Evolutionary conservation across 2,888 invertebrate species (phyloP).

Genomic region (Monochamus alternatus): DNA sequence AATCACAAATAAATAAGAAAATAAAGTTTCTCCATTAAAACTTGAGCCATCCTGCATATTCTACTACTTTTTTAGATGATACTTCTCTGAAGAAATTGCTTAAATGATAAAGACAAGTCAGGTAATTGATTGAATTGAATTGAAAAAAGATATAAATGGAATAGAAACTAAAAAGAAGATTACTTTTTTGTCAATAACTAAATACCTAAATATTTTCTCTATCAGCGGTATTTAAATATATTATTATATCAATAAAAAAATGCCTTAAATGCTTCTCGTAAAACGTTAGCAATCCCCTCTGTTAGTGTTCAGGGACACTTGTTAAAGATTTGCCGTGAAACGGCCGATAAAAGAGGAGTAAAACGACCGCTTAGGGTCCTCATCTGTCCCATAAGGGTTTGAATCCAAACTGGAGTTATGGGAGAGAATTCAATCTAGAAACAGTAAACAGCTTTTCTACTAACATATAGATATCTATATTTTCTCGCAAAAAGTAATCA

Average conservation of each 20-base stretch:
- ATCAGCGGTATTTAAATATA: no score
- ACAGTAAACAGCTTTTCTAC: constrained; percentile 54
- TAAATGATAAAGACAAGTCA: no score
- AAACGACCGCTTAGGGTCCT: constrained; percentile 67
- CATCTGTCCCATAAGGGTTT: constrained; percentile 66
- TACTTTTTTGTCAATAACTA: neutral
- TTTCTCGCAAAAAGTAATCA: constrained; percentile 22
- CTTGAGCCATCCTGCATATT: no score
- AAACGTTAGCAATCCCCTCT: constrained; percentile 67
- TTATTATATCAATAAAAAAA: no score
- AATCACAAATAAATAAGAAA: no score
- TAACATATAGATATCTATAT: constrained; percentile 33
- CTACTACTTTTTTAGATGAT: no score
- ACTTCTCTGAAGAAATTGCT: no score
- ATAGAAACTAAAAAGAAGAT: no score
- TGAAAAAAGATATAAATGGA: no score
- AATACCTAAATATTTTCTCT: no score
- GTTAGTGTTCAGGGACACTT: constrained; percentile 68
- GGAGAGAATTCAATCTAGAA: constrained; percentile 57
- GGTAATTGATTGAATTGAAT: no score
- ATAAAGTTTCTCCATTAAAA: no score
- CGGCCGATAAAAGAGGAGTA: constrained; percentile 66
- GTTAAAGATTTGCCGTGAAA: constrained; percentile 68
- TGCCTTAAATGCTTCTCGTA: constrained; percentile 44
- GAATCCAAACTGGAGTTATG: constrained; percentile 63